Percentiles rank a stretch among this genome's conserved stretches.
phyloP scores from a whole-genome alignment of 2,888 invertebrate species.

The Anthophora plumipes region DNA sequence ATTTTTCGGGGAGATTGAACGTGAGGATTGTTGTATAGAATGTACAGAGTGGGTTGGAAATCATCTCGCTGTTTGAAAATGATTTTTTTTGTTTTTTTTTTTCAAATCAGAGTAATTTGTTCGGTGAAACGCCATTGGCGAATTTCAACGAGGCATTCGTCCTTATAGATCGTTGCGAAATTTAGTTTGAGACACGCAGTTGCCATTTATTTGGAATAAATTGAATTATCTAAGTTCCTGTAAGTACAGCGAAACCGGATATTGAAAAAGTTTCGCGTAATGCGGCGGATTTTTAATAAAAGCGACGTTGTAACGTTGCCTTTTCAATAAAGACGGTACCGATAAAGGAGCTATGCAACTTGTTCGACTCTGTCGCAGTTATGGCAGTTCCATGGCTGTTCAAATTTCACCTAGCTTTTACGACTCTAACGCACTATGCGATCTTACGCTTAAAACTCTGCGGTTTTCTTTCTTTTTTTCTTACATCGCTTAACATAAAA shows the following conservation, averaged over 20 bases:
- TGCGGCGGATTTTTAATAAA: conserved; percentile 75
- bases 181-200: no score
- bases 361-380: conserved; percentile 52
- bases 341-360: conserved; percentile 52
- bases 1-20: no score
- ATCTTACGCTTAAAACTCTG: conserved; percentile 42
- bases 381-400: conserved; percentile 54
- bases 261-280: conserved; percentile 74
- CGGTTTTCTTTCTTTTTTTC: no score
- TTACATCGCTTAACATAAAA: conserved; percentile 19
- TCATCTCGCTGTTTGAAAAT: no score
- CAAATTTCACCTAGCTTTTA: conserved; percentile 51
- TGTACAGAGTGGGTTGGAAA: no score
- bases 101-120: no score
- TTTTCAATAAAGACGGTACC: conserved; percentile 71
- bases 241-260: conserved; percentile 31
- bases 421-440: conserved; percentile 35
- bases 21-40: no score
- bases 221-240: neutral
- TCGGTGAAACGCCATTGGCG: no score
- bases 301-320: conserved; percentile 41
- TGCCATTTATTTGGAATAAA: no score
- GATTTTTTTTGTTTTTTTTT: no score
- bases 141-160: no score
- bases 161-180: no score